Conservation (phyloP, 2,113 vertebrate species). For the Petaurus breviceps region DNA sequence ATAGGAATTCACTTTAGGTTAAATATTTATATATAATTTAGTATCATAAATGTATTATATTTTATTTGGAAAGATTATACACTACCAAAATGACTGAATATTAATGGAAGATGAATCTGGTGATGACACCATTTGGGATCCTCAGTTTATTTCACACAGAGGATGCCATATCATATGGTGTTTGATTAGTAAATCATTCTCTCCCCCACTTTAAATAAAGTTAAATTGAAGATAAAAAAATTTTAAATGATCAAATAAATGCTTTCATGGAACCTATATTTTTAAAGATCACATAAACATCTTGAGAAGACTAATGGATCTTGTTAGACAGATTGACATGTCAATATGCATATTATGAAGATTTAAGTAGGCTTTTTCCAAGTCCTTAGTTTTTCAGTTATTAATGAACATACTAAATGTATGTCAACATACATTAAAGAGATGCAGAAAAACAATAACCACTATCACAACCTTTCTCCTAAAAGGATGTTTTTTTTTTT, state of each 20-base stretch:
- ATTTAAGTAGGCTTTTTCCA: neutral
- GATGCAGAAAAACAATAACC: neutral
- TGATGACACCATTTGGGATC: neutral
- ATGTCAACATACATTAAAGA: neutral
- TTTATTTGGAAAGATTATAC: neutral
- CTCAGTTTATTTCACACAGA: neutral
- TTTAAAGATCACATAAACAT: slow-evolving; percentile 50
- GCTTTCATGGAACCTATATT: slow-evolving; percentile 7
- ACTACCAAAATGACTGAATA: slow-evolving; percentile 6
- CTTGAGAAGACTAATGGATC: neutral
- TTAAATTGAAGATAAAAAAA: neutral
- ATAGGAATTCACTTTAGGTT: neutral
- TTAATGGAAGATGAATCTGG: neutral
- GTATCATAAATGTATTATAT: neutral
- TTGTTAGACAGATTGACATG: neutral
- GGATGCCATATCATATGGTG: neutral
- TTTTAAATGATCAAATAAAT: slow-evolving; percentile 7
- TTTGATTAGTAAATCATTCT: slow-evolving; percentile 11
- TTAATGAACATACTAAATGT: neutral
- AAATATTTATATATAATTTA: neutral
- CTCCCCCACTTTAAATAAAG: neutral
- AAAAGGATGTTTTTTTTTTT: neutral
- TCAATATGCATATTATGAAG: slow-evolving; percentile 1
- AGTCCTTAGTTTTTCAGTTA: slow-evolving; percentile 1
- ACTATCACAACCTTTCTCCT: neutral